Conservation (phyloP, 1,140 invertebrate genomes). For the Sipha flava region DNA sequence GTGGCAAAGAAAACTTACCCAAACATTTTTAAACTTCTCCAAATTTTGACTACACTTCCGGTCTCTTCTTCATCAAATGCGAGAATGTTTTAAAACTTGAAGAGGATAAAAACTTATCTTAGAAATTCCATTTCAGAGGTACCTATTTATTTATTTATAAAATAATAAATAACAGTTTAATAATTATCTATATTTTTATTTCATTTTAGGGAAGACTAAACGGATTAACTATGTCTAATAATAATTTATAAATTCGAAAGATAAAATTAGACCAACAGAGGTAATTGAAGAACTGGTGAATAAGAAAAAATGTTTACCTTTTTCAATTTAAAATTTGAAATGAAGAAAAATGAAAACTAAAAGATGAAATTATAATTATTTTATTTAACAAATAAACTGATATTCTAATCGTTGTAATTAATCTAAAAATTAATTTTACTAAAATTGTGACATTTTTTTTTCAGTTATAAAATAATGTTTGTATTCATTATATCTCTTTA, state of each 20-base stretch:
- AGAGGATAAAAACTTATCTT: constrained; percentile 43
- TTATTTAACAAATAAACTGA: background rate
- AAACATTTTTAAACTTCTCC: too few relatives aligned
- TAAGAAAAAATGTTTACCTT: background rate
- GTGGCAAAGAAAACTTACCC: background rate
- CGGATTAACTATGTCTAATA: background rate
- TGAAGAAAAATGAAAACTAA: background rate
- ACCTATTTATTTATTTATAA: too few relatives aligned
- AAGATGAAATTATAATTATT: background rate
- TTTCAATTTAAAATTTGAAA: background rate
- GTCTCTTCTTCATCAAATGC: background rate
- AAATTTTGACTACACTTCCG: too few relatives aligned
- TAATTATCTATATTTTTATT: constrained; percentile 44
- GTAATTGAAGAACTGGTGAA: background rate
- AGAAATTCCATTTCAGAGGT: constrained; percentile 43
- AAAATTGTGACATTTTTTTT: background rate
- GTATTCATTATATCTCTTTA: background rate
- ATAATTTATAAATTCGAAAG: background rate
- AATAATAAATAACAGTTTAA: too few relatives aligned
- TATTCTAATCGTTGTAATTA: background rate
- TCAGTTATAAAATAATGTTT: background rate
- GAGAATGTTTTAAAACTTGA: background rate
- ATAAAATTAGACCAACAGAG: background rate
- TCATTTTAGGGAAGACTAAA: background rate
- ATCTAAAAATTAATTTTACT: background rate